phyloP scores from a whole-genome alignment of 2,888 invertebrate species.

The Hetaerina titia region DNA sequence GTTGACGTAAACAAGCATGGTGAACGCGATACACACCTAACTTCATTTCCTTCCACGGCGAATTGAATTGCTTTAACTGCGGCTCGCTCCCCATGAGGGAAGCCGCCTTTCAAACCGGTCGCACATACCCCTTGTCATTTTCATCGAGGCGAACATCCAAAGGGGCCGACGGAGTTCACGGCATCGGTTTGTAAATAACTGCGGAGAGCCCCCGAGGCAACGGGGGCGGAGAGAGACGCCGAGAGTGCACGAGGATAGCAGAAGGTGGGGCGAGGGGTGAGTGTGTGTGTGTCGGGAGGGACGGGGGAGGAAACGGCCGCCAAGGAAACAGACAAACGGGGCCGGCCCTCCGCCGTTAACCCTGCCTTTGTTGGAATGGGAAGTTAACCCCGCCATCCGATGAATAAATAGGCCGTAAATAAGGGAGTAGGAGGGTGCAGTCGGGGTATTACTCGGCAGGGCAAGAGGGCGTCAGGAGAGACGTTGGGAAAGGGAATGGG shows the following conservation, averaged over 20 bases:
- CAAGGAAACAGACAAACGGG: background rate
- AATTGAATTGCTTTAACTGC: too few species aligned
- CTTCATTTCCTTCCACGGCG: background rate
- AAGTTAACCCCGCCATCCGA: slow-evolving; percentile 1
- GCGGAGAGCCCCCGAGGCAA: background rate
- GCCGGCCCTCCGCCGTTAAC: slow-evolving; percentile 2
- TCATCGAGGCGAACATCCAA: slow-evolving; percentile 17
- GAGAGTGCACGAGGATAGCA: background rate
- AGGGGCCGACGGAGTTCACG: background rate
- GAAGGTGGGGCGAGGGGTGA: background rate
- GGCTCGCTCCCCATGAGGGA: background rate
- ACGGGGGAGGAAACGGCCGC: background rate
- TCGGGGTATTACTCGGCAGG: slow-evolving; percentile 19
- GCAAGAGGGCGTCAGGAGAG: background rate
- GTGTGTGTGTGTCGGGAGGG: background rate
- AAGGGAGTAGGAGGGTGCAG: slow-evolving; percentile 42
- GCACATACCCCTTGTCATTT: background rate
- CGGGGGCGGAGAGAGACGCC: background rate
- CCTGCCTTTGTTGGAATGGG: slow-evolving; percentile 38
- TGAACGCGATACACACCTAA: background rate
- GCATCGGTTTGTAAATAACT: slow-evolving; percentile 21
- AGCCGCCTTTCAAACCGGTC: background rate
- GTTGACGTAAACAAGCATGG: background rate
- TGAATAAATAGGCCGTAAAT: slow-evolving; percentile 54
- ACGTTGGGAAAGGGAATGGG: background rate